Base-by-base conservation (phyloP, 2,113 vertebrate species). In the Capra hircus region DNA sequence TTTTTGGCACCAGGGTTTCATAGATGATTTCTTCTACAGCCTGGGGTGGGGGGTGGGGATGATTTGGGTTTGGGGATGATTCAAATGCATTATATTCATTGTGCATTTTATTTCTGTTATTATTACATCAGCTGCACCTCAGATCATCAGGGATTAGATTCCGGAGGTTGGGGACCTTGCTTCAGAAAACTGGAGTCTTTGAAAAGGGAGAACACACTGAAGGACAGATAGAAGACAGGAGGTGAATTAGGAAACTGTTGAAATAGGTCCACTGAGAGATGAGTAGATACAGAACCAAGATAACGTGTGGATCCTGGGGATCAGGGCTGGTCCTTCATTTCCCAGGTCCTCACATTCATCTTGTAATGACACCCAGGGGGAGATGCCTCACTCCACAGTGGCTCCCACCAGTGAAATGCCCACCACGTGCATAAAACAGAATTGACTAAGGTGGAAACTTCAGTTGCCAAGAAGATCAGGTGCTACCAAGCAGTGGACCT, bases 121-220 rank as follows among this genome's bases (percentile, higher is more conserved):
- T 40, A 40, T 74, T 74, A 40, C 5, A 40, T 74, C 67, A 74
- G n/a, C 67, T 74, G 33, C 67, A 74, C 19, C n/a, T 74, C 67
- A 40, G 67, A 23, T 74, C n/a, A 74, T 40, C 67, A 74, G 67
- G 67, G n/a, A 74, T 74, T 74, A 74, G 67, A 71, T 71, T 40
- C 67, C 0, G 0, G n/a, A 71, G 67, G n/a, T 71, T 71, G 67
- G 19, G n/a, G 67, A 71, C 10, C 9, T 40, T 71, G n/a, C 33
- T 78, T 89, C 64, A 92, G 21, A 40, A 92, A 62, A 87, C 23
- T 33, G n/a, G 25, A 52, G 25, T 62, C 78, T 88, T 64, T 40
- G 27, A 74, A 52, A 90, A 82, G 59, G 28, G 15, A 87, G 52
- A 67, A 23, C 10, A 84, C 60, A 50, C 21, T 62, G 28, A 17